A percentile compares a stretch with the other conserved stretches of the same genome.
These are phyloP conservation scores for Hylomyscus alleni DNA, from an alignment of 2,797 vertebrate species.

Conservation along the genomic window DNA sequence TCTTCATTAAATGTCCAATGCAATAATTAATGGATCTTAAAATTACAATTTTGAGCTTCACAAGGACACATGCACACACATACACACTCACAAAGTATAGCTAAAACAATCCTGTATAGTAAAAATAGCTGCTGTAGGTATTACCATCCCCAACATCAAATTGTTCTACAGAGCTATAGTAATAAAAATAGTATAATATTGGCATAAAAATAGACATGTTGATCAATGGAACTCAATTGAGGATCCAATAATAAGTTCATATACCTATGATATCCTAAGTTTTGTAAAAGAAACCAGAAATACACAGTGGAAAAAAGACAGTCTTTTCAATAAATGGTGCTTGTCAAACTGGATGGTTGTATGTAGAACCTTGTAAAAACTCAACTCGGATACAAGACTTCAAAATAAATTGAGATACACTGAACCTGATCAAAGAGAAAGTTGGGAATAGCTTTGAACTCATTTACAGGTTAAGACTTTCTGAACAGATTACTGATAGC, in stretches of 20 bases:
- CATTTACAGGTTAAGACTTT: neutral
- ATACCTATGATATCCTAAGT: neutral
- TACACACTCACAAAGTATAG: neutral
- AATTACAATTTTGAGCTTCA: neutral
- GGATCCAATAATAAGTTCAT: neutral
- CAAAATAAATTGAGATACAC: neutral
- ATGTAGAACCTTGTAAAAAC: neutral
- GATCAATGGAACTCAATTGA: neutral
- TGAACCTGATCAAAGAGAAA: neutral
- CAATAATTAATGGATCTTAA: neutral
- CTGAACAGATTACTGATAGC: neutral
- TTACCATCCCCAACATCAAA: neutral
- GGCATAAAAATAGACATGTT: neutral
- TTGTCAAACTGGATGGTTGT: neutral
- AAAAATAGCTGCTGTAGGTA: neutral
- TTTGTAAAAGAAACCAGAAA: neutral
- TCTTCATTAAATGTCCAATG: neutral
- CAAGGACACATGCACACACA: neutral
- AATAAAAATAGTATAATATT: neutral
- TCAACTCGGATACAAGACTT: neutral
- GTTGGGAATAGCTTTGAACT: neutral
- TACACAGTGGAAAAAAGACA: neutral
- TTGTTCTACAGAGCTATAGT: neutral
- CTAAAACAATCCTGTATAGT: neutral
- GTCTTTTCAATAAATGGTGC: neutral